Evolutionary conservation across 2,113 vertebrate species (phyloP).

Genomic region (Sarotherodon lohbergeri): DNA sequence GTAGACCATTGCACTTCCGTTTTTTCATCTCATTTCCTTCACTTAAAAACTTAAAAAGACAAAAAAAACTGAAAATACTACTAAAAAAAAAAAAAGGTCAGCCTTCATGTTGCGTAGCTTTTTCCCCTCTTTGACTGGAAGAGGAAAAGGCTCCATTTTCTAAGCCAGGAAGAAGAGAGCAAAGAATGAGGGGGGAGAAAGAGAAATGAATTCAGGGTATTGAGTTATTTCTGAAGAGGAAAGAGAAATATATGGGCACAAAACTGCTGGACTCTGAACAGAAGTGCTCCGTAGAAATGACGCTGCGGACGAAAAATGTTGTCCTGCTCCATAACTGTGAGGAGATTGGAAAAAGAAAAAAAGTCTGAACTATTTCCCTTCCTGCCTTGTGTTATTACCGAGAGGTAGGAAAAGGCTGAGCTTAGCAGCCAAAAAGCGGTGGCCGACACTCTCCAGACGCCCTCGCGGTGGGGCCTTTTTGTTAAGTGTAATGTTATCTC

Average conservation of each 20-base stretch:
- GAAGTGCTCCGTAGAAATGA: constrained; percentile 40
- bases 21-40: constrained; percentile 74
- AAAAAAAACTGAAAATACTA: constrained; percentile 32
- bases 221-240: constrained; percentile 51
- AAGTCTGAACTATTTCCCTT: constrained; percentile 38
- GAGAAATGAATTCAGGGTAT: constrained; percentile 58
- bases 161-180: constrained; percentile 52
- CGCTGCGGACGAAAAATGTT: not conserved
- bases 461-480: constrained; percentile 46
- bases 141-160: constrained; percentile 55
- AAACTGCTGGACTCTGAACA: constrained; percentile 45
- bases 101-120: constrained; percentile 68
- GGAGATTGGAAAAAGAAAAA: constrained; percentile 14
- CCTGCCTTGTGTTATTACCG: constrained; percentile 43
- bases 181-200: constrained; percentile 11
- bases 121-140: constrained; percentile 58
- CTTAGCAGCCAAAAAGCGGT: constrained; percentile 46
- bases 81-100: not conserved
- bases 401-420: constrained; percentile 47
- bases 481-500: constrained; percentile 61
- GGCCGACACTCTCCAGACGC: constrained; percentile 50
- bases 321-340: constrained; percentile 12
- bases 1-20: constrained; percentile 70
- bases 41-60: constrained; percentile 24
- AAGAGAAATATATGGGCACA: constrained; percentile 45